phyloP scores from a whole-genome alignment of 1,140 invertebrate species.

The Euwallacea fornicatus region DNA sequence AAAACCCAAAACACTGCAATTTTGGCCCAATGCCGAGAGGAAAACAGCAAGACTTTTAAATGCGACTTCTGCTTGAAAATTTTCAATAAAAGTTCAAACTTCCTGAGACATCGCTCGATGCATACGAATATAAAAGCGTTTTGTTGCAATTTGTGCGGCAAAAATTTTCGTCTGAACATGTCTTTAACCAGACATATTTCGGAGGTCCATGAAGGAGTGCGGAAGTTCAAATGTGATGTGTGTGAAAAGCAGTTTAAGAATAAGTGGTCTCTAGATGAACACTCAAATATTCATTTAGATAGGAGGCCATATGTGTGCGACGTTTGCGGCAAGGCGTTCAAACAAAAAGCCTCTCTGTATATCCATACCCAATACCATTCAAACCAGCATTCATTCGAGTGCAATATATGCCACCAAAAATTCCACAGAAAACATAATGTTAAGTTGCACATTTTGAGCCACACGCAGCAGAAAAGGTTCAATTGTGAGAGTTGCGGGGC shows the following conservation, averaged over 20 bases:
- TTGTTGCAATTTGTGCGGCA: constrained; percentile 61
- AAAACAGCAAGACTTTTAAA: constrained; percentile 50
- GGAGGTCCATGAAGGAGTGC: constrained; percentile 49
- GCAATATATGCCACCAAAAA: constrained; percentile 70
- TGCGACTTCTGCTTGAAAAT: constrained; percentile 57
- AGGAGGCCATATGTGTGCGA: constrained; percentile 67
- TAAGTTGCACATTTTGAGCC: constrained; percentile 38
- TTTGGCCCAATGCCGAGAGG: constrained; percentile 38
- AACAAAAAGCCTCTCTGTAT: constrained; percentile 61
- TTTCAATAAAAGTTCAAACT: constrained; percentile 55
- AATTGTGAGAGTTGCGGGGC: background rate
- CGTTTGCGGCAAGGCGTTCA: constrained; percentile 57
- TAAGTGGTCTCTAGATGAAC: constrained; percentile 63
- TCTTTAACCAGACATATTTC: constrained; percentile 46
- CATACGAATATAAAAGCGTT: constrained; percentile 58
- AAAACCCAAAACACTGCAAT: constrained; percentile 24
- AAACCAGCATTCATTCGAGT: constrained; percentile 75
- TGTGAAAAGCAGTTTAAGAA: constrained; percentile 53
- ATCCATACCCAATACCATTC: constrained; percentile 94
- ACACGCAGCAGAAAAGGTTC: background rate
- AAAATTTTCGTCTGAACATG: constrained; percentile 52
- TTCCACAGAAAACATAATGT: constrained; percentile 43
- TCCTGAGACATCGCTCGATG: constrained; percentile 56
- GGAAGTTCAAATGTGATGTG: constrained; percentile 54
- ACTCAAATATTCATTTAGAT: constrained; percentile 66